Percentiles rank a stretch among this genome's conserved stretches.
Evolutionary conservation across 2,888 invertebrate genomes (phyloP).

Genomic region (Sisyra terminalis): DNA sequence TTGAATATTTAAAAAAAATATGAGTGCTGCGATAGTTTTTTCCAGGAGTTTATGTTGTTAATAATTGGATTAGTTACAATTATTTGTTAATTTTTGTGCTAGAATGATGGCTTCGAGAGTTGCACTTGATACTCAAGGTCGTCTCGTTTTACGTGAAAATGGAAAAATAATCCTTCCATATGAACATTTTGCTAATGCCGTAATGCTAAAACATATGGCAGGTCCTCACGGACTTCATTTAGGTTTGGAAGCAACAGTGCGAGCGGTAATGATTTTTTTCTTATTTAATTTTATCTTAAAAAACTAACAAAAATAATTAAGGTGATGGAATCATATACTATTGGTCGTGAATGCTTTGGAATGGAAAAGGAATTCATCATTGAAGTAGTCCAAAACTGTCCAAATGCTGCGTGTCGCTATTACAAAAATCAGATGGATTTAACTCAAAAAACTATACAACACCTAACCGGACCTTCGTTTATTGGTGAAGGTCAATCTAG

Average conservation of each 20-base stretch:
- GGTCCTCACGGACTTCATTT: conserved; percentile 74
- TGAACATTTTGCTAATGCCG: conserved; percentile 81
- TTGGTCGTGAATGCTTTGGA: conserved; percentile 65
- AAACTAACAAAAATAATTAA: conserved; percentile 16
- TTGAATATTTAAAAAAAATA: conserved; percentile 6
- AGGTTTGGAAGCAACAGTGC: conserved; percentile 66
- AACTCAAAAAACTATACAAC: conserved; percentile 54
- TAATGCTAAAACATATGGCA: conserved; percentile 82
- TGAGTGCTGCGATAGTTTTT: too few relatives aligned
- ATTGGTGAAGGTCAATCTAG: conserved; percentile 23
- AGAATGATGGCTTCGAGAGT: conserved; percentile 79
- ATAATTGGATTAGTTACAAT: too few relatives aligned
- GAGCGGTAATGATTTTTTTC: conserved; percentile 43
- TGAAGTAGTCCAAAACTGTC: conserved; percentile 78
- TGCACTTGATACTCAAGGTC: conserved; percentile 67
- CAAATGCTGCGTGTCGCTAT: conserved; percentile 73
- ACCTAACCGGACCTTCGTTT: conserved; percentile 31
- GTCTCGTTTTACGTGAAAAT: conserved; percentile 67
- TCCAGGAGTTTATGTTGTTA: too few relatives aligned
- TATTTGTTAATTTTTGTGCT: conserved; percentile 17
- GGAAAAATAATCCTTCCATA: conserved; percentile 79
- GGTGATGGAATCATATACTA: conserved; percentile 74
- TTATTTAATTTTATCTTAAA: neutral
- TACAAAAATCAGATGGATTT: conserved; percentile 69
- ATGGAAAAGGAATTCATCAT: conserved; percentile 84